Evolutionary conservation across 2,888 invertebrate species (phyloP).

Genomic region (Meiosimyza decipiens): DNA sequence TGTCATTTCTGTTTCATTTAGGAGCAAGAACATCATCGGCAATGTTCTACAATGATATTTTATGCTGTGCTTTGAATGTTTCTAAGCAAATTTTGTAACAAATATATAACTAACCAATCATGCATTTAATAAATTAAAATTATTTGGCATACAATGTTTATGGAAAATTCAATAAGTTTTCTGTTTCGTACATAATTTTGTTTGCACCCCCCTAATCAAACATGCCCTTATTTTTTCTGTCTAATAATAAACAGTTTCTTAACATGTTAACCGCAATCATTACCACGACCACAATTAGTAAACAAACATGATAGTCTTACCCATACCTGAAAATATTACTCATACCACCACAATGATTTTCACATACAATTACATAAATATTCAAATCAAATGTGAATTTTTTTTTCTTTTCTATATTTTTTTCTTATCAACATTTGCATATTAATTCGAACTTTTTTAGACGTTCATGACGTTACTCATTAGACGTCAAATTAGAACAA

Average conservation of each 20-base stretch:
- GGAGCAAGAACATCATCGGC: too few species aligned
- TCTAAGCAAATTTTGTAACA: too few species aligned
- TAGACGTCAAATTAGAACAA: constrained; percentile 25
- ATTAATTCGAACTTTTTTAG: constrained; percentile 10
- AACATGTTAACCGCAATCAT: constrained; percentile 8
- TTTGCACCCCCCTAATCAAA: too few species aligned
- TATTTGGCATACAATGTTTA: too few species aligned
- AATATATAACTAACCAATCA: too few species aligned
- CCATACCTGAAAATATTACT: too few species aligned
- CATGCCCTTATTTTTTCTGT: neutral
- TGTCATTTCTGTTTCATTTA: too few species aligned
- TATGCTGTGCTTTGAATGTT: too few species aligned
- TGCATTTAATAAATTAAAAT: too few species aligned
- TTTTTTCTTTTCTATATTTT: neutral
- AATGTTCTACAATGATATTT: too few species aligned
- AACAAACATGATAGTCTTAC: neutral
- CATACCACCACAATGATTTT: neutral
- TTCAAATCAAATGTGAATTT: constrained; percentile 1
- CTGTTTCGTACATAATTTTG: too few species aligned
- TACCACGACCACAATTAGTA: neutral
- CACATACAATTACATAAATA: neutral
- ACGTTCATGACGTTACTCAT: constrained; percentile 25
- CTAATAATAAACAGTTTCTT: constrained; percentile 3
- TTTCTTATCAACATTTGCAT: constrained; percentile 11
- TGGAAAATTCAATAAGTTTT: too few species aligned